These are phyloP conservation scores for Frankliniella fusca DNA, from an alignment of 2,888 invertebrate genomes.

Conservation along the genomic window DNA sequence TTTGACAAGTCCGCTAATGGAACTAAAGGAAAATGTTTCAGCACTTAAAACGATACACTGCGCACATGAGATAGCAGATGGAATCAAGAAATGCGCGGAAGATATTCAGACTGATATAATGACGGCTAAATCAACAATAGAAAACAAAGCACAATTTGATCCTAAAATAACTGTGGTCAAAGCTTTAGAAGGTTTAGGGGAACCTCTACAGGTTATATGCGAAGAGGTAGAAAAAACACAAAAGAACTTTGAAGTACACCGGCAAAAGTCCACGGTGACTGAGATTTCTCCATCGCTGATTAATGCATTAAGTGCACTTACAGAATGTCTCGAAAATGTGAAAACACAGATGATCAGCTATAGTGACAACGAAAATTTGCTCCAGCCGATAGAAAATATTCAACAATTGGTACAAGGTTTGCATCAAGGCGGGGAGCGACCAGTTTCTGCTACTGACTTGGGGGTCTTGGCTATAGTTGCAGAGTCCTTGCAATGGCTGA, in stretches of 20 bases:
- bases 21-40: background rate
- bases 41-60: background rate
- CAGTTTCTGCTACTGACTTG: background rate
- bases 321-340: background rate
- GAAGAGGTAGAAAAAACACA: background rate
- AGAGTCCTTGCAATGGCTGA: background rate
- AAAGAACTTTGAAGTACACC: background rate
- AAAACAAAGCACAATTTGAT: no score
- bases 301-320: background rate
- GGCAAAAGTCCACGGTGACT: background rate
- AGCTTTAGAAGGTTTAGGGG: background rate
- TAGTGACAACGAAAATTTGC: background rate
- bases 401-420: background rate
- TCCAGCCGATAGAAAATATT: background rate
- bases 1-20: conserved; percentile 28
- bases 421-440: background rate
- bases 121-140: background rate
- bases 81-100: background rate
- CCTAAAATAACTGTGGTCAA: background rate
- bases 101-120: background rate
- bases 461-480: background rate
- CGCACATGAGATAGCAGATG: background rate
- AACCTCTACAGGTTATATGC: background rate
- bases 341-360: background rate
- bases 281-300: background rate